These are phyloP conservation scores for Paratrypauchen microcephalus DNA, from an alignment of 2,797 vertebrate genomes.

Conservation along the genomic window DNA sequence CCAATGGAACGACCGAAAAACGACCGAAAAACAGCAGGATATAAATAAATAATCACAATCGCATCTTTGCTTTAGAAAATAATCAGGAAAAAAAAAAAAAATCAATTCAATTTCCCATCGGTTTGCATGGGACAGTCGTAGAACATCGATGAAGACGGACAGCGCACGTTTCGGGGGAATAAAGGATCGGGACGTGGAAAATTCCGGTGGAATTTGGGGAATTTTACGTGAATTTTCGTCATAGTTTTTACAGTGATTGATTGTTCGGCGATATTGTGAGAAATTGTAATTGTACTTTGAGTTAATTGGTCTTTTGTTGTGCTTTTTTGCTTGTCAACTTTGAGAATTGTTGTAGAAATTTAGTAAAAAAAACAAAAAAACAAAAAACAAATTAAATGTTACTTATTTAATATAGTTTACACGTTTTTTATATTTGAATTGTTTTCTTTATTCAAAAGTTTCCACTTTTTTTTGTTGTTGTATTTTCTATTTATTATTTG, in stretches of 20 bases:
- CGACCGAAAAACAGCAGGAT: conserved; percentile 78
- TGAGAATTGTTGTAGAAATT: background rate
- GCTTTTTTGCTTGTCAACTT: background rate
- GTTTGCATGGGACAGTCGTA: conserved; percentile 74
- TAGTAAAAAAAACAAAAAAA: background rate
- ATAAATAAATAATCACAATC: conserved; percentile 80
- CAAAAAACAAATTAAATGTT: background rate
- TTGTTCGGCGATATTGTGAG: background rate
- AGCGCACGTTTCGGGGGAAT: background rate
- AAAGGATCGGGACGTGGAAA: too few relatives aligned
- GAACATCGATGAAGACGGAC: conserved; percentile 68
- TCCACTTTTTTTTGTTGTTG: too few relatives aligned
- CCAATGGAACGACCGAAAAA: conserved; percentile 80
- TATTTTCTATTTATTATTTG: too few relatives aligned
- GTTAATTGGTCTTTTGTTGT: background rate
- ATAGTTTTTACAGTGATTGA: background rate
- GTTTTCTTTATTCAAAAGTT: background rate
- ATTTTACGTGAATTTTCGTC: too few relatives aligned
- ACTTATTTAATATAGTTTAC: background rate
- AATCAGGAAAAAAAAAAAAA: conserved; percentile 24
- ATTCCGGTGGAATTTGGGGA: too few relatives aligned
- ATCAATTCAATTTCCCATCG: conserved; percentile 69
- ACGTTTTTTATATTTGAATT: background rate
- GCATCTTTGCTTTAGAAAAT: conserved; percentile 72
- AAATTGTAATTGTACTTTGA: background rate